Evolutionary conservation across 2,888 invertebrate genomes (phyloP).

Genomic region (Drosophila peninsularis): DNA sequence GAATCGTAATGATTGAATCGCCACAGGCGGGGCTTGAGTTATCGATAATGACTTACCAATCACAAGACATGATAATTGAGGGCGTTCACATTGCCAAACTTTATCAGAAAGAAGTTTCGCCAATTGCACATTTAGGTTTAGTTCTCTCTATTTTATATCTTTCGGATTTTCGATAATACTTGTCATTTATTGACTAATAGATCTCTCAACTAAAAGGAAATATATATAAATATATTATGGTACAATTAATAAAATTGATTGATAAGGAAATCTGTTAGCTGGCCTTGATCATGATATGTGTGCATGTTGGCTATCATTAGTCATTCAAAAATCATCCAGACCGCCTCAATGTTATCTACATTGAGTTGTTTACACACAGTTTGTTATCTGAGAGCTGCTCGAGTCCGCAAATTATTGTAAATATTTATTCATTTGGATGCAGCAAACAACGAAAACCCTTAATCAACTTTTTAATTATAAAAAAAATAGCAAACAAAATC

Average conservation of each 20-base stretch:
- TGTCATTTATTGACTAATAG: too few species aligned
- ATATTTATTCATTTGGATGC: conserved; percentile 41
- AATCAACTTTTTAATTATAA: conserved; percentile 29
- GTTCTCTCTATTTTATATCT: too few species aligned
- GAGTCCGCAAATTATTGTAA: conserved; percentile 40
- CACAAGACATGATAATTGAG: conserved; percentile 1
- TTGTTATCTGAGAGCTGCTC: conserved; percentile 33
- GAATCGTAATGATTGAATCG: neutral
- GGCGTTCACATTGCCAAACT: neutral
- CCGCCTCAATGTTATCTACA: conserved; percentile 34
- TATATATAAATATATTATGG: neutral
- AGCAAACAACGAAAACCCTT: conserved; percentile 24
- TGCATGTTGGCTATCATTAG: conserved; percentile 25
- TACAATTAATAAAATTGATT: neutral
- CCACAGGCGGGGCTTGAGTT: neutral
- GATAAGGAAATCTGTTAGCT: neutral
- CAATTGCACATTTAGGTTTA: neutral
- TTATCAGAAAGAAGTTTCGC: neutral
- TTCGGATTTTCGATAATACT: too few species aligned
- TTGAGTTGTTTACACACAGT: conserved; percentile 18
- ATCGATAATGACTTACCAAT: conserved; percentile 19
- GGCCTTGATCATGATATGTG: conserved; percentile 4
- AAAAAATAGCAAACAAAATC: conserved; percentile 2
- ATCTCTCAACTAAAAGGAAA: neutral
- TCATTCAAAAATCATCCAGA: conserved; percentile 29